Percentiles rank a stretch among this genome's conserved stretches.
These are phyloP conservation scores for Recurvirostra avosetta DNA, from an alignment of 2,113 vertebrate genomes.

Conservation along the genomic window DNA sequence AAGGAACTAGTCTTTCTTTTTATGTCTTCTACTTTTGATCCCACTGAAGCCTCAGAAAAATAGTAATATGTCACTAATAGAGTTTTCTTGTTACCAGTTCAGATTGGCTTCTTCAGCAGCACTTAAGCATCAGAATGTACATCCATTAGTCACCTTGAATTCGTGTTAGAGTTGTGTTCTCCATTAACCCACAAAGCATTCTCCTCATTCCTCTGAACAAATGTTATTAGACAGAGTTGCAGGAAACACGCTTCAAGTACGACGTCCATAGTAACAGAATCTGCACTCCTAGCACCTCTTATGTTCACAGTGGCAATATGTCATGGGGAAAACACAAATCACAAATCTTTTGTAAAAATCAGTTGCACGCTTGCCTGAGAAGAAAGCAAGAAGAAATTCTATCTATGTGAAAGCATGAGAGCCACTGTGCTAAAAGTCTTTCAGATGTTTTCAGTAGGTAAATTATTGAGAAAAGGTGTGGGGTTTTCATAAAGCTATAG, in stretches of 20 bases:
- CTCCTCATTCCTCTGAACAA: background rate
- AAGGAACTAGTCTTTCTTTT: background rate
- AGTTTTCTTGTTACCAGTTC: conserved; percentile 34
- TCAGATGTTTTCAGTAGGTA: background rate
- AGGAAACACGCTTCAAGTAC: background rate
- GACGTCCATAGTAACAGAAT: background rate
- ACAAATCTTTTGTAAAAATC: background rate
- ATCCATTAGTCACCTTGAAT: conserved; percentile 51
- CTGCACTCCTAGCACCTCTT: background rate
- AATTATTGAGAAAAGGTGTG: background rate
- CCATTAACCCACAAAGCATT: conserved; percentile 24
- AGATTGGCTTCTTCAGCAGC: conserved; percentile 5
- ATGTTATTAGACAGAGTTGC: background rate
- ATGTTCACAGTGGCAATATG: background rate
- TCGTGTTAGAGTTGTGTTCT: background rate
- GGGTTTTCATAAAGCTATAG: background rate
- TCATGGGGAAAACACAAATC: background rate
- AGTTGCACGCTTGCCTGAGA: background rate
- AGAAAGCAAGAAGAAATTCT: background rate
- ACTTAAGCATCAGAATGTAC: background rate
- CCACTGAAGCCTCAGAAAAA: background rate
- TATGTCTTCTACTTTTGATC: background rate
- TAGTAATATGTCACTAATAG: background rate
- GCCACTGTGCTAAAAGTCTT: background rate
- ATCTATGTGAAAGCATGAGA: background rate